Evolutionary conservation across 1,140 invertebrate genomes (phyloP), one percentile per base, ranked within the genome.

Genomic region (Drosophila tristis): DNA sequence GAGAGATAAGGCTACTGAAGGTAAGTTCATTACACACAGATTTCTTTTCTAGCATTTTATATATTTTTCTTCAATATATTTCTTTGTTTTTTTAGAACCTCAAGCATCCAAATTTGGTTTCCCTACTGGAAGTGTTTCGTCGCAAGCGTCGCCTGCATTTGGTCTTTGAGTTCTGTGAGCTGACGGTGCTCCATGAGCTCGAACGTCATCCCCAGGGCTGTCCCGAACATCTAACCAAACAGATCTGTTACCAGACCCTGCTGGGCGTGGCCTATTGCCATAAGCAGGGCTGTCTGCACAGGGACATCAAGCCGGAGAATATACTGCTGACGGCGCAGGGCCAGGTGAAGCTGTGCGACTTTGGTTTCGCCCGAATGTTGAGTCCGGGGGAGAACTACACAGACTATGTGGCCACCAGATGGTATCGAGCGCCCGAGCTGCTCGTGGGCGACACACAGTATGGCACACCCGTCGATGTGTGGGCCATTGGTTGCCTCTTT

Each of bases 241-340:
- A 97, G 92, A 98, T 99, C 20, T 96, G 96, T 53, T 99, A 97
- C 95, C 99, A 99, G 93, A 98, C 98, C 16, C 93, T 99, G 20
- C 96, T 98, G 84, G 98, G 98, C 0, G 95, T 99, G 2, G 96
- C 96, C 35, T 99, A 99, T 93, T 99, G 98, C 92, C 99, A 99
- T 93, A 95, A 96, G 51, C 96, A 99, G 89, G 98, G 98, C 92
- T 98, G 98, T 91, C 98, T 99, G 85, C 98, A 99, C 91, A 94
- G 98, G 42, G 98, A 99, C 92, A 98, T 99, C 1, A 99, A 99
- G 92, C 99, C 99, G 2, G 99, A 99, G 94, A 99, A 99, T 92
- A 99, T 99, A 67, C 93, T 99, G 15, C 95, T 99, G n/a, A 99
- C 98, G 13, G 94, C 95, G 45, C 95, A 97, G 60, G 98, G 98